Conservation (phyloP, 1,140 invertebrate species). For the Copidosoma floridanum region DNA sequence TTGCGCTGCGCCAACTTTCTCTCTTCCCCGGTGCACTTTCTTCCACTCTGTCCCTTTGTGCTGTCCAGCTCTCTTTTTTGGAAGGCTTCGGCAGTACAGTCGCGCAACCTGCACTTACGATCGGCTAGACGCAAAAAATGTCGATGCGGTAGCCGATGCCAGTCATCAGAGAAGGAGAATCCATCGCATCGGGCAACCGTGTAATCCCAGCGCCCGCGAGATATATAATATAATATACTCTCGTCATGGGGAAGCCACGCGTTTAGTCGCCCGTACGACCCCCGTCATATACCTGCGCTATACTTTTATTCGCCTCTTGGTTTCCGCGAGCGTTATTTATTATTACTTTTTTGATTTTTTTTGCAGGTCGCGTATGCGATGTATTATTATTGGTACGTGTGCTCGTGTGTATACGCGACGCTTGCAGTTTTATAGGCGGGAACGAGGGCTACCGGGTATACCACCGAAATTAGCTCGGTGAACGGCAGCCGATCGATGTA, state of each 20-base stretch:
- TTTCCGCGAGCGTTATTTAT: no score
- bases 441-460: constrained; percentile 13
- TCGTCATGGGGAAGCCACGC: no score
- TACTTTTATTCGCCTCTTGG: neutral
- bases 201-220: constrained; percentile 47
- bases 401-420: neutral
- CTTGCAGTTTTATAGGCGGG: neutral
- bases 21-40: neutral
- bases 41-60: neutral
- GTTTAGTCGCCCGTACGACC: constrained; percentile 2
- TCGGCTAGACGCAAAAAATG: constrained; percentile 54
- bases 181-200: constrained; percentile 21
- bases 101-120: constrained; percentile 53
- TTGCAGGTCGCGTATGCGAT: no score
- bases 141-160: constrained; percentile 40
- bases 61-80: neutral
- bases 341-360: no score
- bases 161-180: constrained; percentile 41
- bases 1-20: neutral
- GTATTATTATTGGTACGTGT: no score
- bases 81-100: no score
- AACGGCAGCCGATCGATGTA: constrained; percentile 39
- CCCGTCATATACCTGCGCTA: neutral
- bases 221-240: constrained; percentile 18
- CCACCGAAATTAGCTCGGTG: neutral